Conservation (phyloP, 1,140 invertebrate species). For the Zaprionus vittiger region DNA sequence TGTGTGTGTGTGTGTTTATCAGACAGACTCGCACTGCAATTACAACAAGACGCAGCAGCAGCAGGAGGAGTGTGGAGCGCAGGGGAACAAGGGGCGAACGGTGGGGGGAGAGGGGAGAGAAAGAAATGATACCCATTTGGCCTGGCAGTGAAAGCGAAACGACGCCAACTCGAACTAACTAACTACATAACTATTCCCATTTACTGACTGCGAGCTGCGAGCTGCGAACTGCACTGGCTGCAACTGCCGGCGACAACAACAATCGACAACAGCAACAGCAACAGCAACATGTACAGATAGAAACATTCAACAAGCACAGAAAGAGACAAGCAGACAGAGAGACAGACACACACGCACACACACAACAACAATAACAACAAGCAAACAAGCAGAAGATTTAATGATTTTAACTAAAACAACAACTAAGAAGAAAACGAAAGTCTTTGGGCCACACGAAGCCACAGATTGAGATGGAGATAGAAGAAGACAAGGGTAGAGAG, state of each 20-base stretch:
- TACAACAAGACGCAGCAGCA: conserved; percentile 5
- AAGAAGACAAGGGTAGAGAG: background rate
- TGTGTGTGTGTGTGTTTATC: background rate
- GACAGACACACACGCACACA: conserved; percentile 14
- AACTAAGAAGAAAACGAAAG: conserved; percentile 61
- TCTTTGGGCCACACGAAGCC: conserved; percentile 32
- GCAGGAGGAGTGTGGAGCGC: too few relatives aligned
- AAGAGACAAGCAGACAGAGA: conserved; percentile 4
- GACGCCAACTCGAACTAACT: conserved; percentile 30
- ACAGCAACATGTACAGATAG: conserved; percentile 22
- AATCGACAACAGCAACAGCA: conserved; percentile 34
- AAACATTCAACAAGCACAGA: conserved; percentile 27
- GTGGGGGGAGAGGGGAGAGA: background rate
- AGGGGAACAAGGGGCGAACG: too few relatives aligned
- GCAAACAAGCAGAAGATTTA: conserved; percentile 60
- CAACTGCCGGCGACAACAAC: conserved; percentile 31
- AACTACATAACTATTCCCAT: conserved; percentile 43
- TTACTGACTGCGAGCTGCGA: conserved; percentile 27
- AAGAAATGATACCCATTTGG: conserved; percentile 9
- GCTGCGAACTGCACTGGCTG: conserved; percentile 1
- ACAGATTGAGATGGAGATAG: background rate
- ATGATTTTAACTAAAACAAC: conserved; percentile 62
- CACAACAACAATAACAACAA: background rate
- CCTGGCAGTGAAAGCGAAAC: conserved; percentile 42
- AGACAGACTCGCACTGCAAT: conserved; percentile 22